phyloP scores from a whole-genome alignment of 2,888 invertebrate genomes.

The Acleris sparsana region DNA sequence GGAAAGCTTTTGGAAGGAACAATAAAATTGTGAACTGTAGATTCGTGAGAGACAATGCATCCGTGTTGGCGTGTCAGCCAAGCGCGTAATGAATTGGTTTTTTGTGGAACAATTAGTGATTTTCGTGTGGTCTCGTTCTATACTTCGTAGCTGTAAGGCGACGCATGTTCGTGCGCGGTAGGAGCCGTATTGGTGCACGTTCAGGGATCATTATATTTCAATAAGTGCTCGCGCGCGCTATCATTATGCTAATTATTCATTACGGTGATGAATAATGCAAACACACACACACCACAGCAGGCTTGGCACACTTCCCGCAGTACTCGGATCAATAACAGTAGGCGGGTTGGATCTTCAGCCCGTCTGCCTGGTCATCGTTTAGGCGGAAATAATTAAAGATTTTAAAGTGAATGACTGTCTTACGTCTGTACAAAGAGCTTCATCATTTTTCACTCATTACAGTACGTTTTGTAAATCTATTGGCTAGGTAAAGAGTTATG shows the following conservation, averaged over 20 bases:
- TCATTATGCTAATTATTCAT: constrained; percentile 36
- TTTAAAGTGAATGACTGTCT: too few relatives aligned
- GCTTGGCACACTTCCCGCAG: constrained; percentile 2
- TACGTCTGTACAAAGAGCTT: too few relatives aligned
- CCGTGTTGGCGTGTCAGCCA: background rate
- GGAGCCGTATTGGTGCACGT: background rate
- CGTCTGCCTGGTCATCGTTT: background rate
- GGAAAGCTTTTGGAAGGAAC: background rate
- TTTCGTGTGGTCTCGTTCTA: background rate
- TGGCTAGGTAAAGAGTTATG: too few relatives aligned
- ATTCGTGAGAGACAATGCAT: background rate
- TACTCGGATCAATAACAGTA: background rate
- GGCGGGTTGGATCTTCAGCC: background rate
- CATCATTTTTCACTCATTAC: background rate
- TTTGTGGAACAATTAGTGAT: constrained; percentile 10
- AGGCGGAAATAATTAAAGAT: too few relatives aligned
- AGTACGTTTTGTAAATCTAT: background rate
- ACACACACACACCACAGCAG: constrained; percentile 6
- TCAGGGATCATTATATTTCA: background rate
- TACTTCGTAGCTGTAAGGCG: background rate
- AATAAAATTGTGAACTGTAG: background rate
- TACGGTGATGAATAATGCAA: constrained; percentile 32
- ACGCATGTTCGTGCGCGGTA: background rate
- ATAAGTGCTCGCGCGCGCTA: constrained; percentile 1
- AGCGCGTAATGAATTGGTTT: constrained; percentile 22